Evolutionary conservation across 2,797 vertebrate genomes (phyloP), one percentile per base, ranked within the genome.

Genomic region (Melanotaenia nigrans): DNA sequence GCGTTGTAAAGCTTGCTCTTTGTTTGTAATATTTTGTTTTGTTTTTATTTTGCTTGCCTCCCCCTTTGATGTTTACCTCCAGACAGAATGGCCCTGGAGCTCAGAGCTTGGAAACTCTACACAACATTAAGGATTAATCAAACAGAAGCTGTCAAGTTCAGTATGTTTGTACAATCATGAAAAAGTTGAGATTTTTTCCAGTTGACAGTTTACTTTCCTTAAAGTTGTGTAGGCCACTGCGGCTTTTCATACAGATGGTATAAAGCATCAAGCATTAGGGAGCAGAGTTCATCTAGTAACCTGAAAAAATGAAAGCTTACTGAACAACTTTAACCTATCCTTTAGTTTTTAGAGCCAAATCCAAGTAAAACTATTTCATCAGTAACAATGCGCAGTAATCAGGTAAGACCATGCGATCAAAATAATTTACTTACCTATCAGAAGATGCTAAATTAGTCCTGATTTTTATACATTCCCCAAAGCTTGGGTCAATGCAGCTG

Each of bases 41-140:
- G 74, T 70, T 56, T 33, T 68, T 18, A 65, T 75, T 78, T 84
- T 76, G 88, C 73, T 81, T 82, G 70, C 78, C 83, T 60, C 68
- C 54, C 38, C 60, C 56, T 42, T 86, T 36, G 7, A 77, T 45
- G 61, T 73, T 88, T 74, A 81, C 86, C 90, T 94, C 93, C 93
- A 94, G 92, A 93, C 92, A 94, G 92, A 94, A 92, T 92, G 91
- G 91, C 92, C 87, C 84, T 93, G 88, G 84, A 92, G 91, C 91
- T 93, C 92, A 90, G 85, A 90, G 86, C 85, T 85, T 74, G 61
- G 51, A 83, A 77, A 73, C 45, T 61, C 75, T 79, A 77, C 81
- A 85, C 88, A 88, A 82, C 71, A 14, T 78, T 82, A 78, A 85
- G 79, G 81, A 78, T 12, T 38, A 59, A 75, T 40, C 24, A 69